A percentile compares a stretch with the other conserved stretches of the same genome.
Evolutionary conservation across 1,140 invertebrate genomes (phyloP).

Genomic region (Penaeus indicus): DNA sequence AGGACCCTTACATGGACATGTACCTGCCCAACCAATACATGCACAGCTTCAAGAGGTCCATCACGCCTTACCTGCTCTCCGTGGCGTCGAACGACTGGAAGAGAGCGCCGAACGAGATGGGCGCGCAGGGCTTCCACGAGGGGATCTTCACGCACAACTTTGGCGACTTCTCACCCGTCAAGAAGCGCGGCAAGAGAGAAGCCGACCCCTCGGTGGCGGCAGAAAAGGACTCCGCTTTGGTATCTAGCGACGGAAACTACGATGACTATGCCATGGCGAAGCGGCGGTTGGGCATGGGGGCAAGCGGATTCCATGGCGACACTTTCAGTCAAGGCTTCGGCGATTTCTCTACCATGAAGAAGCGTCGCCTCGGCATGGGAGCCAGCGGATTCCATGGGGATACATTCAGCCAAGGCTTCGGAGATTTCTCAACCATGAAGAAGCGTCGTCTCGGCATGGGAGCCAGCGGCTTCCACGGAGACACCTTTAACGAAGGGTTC

Average conservation of each 20-base stretch:
- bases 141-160: slow-evolving; percentile 73
- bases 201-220: slow-evolving; percentile 67
- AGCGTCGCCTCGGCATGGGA: slow-evolving; percentile 60
- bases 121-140: slow-evolving; percentile 72
- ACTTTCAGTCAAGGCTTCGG: slow-evolving; percentile 68
- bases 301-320: slow-evolving; percentile 72
- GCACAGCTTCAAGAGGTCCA: slow-evolving; percentile 58
- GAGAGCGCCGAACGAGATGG: slow-evolving; percentile 66
- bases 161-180: slow-evolving; percentile 71
- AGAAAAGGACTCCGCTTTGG: slow-evolving; percentile 50
- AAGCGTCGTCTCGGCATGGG: slow-evolving; percentile 44
- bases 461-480: slow-evolving; percentile 71
- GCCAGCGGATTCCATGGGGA: slow-evolving; percentile 61
- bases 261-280: slow-evolving; percentile 71
- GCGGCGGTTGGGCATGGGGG: slow-evolving; percentile 71
- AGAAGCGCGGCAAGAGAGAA: slow-evolving; percentile 70
- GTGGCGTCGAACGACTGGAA: slow-evolving; percentile 59
- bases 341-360: slow-evolving; percentile 73
- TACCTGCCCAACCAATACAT: slow-evolving; percentile 62
- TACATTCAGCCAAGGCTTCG: slow-evolving; percentile 55
- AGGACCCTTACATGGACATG: slow-evolving; percentile 57
- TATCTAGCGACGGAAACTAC: slow-evolving; percentile 69
- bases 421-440: slow-evolving; percentile 56
- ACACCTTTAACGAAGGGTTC: slow-evolving; percentile 73
- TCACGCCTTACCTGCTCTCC: slow-evolving; percentile 51